A percentile compares a stretch with the other conserved stretches of the same genome.
Evolutionary conservation across 2,888 invertebrate species (phyloP).

Genomic region (Drosophila barbarae): DNA sequence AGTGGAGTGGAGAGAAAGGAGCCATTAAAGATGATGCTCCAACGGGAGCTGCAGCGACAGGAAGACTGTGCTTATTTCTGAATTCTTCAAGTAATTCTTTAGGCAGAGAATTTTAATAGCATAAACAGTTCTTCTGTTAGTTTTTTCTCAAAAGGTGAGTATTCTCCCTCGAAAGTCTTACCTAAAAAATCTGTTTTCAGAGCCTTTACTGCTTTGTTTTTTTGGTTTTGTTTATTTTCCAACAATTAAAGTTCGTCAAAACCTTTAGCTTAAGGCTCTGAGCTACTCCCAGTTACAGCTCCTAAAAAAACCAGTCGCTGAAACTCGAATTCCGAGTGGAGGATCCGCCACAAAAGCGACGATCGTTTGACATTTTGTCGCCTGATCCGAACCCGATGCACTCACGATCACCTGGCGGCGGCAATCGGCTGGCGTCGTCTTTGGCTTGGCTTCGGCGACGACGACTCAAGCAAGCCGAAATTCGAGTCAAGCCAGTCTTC

Average conservation of each 20-base stretch:
- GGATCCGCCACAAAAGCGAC: constrained; percentile 26
- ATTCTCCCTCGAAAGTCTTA: too few species aligned
- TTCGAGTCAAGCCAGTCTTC: constrained; percentile 54
- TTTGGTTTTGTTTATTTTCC: background rate
- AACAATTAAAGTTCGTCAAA: background rate
- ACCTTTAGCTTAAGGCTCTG: background rate
- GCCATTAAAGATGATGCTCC: constrained; percentile 25
- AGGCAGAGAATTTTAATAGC: background rate
- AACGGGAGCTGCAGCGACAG: constrained; percentile 12
- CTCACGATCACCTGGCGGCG: constrained; percentile 1
- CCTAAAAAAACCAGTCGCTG: constrained; percentile 54
- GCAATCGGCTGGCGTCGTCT: constrained; percentile 14
- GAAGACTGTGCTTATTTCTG: constrained; percentile 6
- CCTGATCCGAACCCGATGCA: constrained; percentile 42
- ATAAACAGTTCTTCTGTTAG: too few species aligned
- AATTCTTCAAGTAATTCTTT: background rate
- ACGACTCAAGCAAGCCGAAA: constrained; percentile 30
- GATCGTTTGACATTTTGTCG: constrained; percentile 69
- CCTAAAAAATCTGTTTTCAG: too few species aligned
- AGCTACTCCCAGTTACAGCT: constrained; percentile 19
- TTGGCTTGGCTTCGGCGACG: constrained; percentile 10
- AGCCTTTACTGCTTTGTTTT: too few species aligned
- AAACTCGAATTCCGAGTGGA: constrained; percentile 21
- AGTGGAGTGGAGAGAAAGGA: constrained; percentile 11
- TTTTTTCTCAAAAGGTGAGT: background rate